phyloP scores from a whole-genome alignment of 2,888 invertebrate genomes.

The Epinotia brunnichana region DNA sequence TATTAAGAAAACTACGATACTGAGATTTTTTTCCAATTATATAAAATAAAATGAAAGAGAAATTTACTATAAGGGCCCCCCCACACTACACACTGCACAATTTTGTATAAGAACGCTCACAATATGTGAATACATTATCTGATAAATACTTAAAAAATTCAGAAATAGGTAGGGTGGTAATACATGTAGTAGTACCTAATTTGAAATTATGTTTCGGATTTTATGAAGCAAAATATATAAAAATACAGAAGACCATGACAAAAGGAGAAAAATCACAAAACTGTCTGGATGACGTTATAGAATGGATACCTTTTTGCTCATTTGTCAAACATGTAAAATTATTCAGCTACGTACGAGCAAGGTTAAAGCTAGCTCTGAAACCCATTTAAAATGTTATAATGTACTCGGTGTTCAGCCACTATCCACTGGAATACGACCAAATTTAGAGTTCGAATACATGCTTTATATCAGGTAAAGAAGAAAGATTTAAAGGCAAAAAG shows the following conservation, averaged over 20 bases:
- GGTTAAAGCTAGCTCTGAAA: too few species aligned
- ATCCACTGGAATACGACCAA: conserved; percentile 2
- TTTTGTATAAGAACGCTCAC: too few species aligned
- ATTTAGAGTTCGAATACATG: neutral
- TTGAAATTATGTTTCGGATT: neutral
- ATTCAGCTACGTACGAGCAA: too few species aligned
- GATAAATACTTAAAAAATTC: neutral
- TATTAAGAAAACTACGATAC: too few species aligned
- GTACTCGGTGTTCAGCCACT: neutral
- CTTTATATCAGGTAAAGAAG: neutral
- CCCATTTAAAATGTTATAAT: too few species aligned
- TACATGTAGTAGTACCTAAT: neutral
- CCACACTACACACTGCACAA: too few species aligned
- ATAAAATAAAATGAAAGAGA: neutral
- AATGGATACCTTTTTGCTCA: neutral
- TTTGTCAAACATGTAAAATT: neutral
- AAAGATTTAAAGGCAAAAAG: neutral
- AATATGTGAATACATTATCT: neutral
- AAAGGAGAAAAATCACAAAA: neutral
- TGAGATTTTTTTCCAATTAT: neutral
- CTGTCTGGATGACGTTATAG: neutral
- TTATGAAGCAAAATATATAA: neutral
- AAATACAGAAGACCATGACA: neutral
- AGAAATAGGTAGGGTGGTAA: neutral
- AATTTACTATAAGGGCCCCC: neutral